phyloP scores from a whole-genome alignment of 2,113 vertebrate genomes.

The Semnopithecus entellus region DNA sequence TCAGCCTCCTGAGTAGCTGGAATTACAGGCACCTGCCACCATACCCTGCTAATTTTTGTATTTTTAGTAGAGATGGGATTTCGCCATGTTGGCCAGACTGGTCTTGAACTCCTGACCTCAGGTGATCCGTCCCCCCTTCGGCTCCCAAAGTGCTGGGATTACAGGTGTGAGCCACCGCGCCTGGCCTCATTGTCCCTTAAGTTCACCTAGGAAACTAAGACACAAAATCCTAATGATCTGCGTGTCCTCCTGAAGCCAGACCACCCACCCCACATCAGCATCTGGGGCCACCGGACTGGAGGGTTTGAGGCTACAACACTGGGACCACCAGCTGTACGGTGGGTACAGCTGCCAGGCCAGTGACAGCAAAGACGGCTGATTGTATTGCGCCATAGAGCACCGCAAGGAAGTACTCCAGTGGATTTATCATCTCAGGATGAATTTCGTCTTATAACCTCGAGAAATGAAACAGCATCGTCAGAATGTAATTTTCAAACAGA shows the following conservation, averaged over 20 bases:
- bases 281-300: not conserved
- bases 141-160: too few relatives aligned
- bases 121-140: too few relatives aligned
- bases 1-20: too few relatives aligned
- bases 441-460: not conserved
- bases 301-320: not conserved
- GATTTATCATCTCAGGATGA: not conserved
- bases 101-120: too few relatives aligned
- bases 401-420: not conserved
- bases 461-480: not conserved
- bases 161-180: too few relatives aligned
- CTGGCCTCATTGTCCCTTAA: not conserved
- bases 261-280: fast-evolving
- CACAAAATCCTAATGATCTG: not conserved
- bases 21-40: too few relatives aligned
- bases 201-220: not conserved
- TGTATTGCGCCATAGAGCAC: not conserved
- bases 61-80: too few relatives aligned
- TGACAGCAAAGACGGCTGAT: not conserved
- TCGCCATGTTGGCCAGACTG: too few relatives aligned
- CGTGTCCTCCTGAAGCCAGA: fast-evolving
- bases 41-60: too few relatives aligned
- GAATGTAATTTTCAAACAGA: not conserved
- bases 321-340: not conserved
- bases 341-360: fast-evolving